A percentile compares a stretch with the other conserved stretches of the same genome.
Evolutionary conservation across 2,113 vertebrate species (phyloP).

Genomic region (human (Homo sapiens)): GRCh38 chr1:32016501-32017000

Average conservation of each 20-base stretch:
- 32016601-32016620: background rate
- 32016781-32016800: background rate
- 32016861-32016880: background rate
- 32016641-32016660: background rate
- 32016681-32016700: background rate
- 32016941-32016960: background rate
- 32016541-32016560: background rate
- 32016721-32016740: conserved; percentile 40
- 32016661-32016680: background rate
- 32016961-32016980: background rate
- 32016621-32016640: background rate
- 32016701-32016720: background rate
- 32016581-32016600: background rate
- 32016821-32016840: background rate
- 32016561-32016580: background rate
- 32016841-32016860: conserved; percentile 3
- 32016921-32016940: background rate
- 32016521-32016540: background rate
- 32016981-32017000: too few species aligned
- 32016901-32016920: background rate
- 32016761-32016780: background rate
- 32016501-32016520: background rate
- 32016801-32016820: background rate
- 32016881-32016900: background rate
- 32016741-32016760: background rate